Evolutionary conservation across 1,140 invertebrate species (phyloP).

Genomic region (Drosophila eugracilis): DNA sequence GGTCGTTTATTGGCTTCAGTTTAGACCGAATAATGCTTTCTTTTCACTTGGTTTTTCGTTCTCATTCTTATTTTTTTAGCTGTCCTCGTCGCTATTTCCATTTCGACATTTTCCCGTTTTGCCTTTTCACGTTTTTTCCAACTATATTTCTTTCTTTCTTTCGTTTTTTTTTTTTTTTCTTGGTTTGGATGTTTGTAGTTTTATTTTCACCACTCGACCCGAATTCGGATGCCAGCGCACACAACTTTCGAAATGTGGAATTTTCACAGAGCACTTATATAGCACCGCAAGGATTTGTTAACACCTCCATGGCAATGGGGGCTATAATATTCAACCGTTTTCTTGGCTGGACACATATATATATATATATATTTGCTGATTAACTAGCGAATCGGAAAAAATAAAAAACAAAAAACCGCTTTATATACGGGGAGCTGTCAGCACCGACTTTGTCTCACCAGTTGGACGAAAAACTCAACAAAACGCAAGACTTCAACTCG

Average conservation of each 20-base stretch:
- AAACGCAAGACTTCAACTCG: constrained; percentile 67
- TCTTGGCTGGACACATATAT: too few relatives aligned
- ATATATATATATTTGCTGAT: constrained; percentile 4
- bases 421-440: constrained; percentile 40
- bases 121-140: constrained; percentile 8
- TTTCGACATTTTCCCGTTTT: constrained; percentile 26
- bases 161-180: constrained; percentile 1
- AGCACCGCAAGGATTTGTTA: constrained; percentile 1
- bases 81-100: constrained; percentile 27
- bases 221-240: constrained; percentile 69
- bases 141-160: constrained; percentile 30
- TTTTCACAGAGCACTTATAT: constrained; percentile 18
- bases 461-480: constrained; percentile 77
- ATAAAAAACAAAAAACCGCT: constrained; percentile 72
- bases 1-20: constrained; percentile 15
- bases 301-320: constrained; percentile 4
- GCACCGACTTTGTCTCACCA: constrained; percentile 74
- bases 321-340: constrained; percentile 9
- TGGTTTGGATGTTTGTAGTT: constrained; percentile 55
- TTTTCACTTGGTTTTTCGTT: constrained; percentile 12
- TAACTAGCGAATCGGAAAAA: constrained; percentile 26
- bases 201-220: constrained; percentile 80
- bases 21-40: constrained; percentile 7
- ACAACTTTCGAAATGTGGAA: constrained; percentile 63
- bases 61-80: neutral